These are phyloP conservation scores for Suricata suricatta DNA, from an alignment of 2,113 vertebrate genomes.

Conservation along the genomic window DNA sequence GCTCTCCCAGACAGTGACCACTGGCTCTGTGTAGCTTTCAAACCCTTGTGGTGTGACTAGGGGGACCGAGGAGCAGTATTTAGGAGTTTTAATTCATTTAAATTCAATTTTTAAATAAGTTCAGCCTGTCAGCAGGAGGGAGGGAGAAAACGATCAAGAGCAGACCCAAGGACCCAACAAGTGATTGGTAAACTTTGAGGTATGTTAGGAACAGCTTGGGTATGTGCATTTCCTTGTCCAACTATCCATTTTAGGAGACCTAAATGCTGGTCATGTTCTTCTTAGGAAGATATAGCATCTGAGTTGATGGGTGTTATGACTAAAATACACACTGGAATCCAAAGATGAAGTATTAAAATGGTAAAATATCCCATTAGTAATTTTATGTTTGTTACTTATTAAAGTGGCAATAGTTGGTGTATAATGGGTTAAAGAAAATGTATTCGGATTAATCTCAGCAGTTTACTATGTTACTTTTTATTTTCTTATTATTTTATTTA, in stretches of 20 bases:
- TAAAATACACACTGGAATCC: neutral
- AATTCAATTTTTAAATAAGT: neutral
- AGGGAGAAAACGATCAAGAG: neutral
- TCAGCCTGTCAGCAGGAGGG: neutral
- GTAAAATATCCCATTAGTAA: neutral
- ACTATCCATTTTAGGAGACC: conserved; percentile 34
- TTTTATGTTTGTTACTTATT: neutral
- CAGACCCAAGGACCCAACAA: neutral
- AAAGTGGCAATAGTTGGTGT: conserved; percentile 15
- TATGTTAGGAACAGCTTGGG: neutral
- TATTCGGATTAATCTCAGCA: neutral
- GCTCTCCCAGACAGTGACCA: neutral
- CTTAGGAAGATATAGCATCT: neutral
- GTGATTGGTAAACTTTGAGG: conserved; percentile 21
- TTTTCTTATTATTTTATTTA: too few species aligned
- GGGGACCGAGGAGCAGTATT: neutral
- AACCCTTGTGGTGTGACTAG: neutral
- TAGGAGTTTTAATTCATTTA: neutral
- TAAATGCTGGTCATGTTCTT: neutral
- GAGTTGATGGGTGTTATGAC: neutral
- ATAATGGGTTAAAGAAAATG: conserved; percentile 22
- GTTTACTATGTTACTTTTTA: neutral
- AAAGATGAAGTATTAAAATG: neutral
- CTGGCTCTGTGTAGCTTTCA: neutral
- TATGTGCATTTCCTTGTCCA: neutral